Percentiles rank a stretch among this genome's conserved stretches.
Evolutionary conservation across 2,113 vertebrate species (phyloP).

Genomic region (Nycticebus coucang): DNA sequence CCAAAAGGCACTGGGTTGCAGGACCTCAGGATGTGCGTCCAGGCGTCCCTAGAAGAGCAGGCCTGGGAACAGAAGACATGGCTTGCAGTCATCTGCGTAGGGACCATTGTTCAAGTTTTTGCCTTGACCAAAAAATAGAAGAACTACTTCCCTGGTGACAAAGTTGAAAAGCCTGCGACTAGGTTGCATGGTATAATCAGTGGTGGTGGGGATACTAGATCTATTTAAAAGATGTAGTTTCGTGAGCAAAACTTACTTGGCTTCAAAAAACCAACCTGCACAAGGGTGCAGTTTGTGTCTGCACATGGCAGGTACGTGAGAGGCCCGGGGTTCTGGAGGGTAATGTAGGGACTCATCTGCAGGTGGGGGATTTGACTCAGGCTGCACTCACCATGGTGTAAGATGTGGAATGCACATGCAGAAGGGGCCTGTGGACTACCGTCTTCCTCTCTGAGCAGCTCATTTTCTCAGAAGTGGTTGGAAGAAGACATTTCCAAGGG

Average conservation of each 20-base stretch:
- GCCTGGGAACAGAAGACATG: rapidly evolving
- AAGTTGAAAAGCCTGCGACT: rapidly evolving
- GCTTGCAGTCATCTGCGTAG: rapidly evolving
- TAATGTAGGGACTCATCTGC: rapidly evolving
- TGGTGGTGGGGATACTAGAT: not conserved
- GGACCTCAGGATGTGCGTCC: rapidly evolving
- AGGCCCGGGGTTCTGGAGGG: not conserved
- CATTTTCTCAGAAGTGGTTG: not conserved
- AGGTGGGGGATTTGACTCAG: rapidly evolving
- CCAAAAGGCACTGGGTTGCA: rapidly evolving
- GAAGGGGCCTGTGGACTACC: rapidly evolving
- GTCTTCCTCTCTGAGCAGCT: not conserved
- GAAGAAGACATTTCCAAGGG: not conserved
- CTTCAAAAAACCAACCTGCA: not conserved
- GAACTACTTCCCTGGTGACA: not conserved
- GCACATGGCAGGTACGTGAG: not conserved
- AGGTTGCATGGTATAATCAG: rapidly evolving
- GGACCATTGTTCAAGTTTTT: not conserved
- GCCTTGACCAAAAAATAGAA: not conserved
- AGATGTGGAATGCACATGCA: rapidly evolving
- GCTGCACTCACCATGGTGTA: rapidly evolving
- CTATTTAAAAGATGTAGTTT: not conserved
- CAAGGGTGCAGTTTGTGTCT: not conserved
- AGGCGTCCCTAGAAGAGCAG: not conserved
- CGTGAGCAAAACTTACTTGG: not conserved